Evolutionary conservation across 1,140 invertebrate genomes (phyloP), one percentile per base, ranked within the genome.

Genomic region (Solenopsis fugax): DNA sequence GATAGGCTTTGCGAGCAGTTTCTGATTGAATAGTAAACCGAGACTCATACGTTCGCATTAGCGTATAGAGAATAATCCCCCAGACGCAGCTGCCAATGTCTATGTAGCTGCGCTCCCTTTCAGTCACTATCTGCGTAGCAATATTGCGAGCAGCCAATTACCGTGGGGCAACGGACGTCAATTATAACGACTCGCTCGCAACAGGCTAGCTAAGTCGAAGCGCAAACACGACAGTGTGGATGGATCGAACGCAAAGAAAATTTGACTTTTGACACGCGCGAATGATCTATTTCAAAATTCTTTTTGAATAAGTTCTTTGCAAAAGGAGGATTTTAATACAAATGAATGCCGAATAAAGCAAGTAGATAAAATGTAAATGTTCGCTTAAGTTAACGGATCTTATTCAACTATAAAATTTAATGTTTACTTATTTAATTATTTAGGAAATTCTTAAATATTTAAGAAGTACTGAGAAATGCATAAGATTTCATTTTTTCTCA

Each of bases 21-120:
- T 84, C 81, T 86, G 87, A 88, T 88, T 88, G 87, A 88, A 88
- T 78, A 78, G 87, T 85, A 86, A 88, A 72, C 82, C 77, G 87
- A 88, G 73, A 88, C 87, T 88, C 87, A 72, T 88, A 69, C 73
- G 82, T 52, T 86, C 67, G 82, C 71, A 88, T 78, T 88, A 88
- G 56, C 34, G 73, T 71, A 71, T 73, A 86, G 54, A 88, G 54
- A 88, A 86, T 88, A 88, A 88, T 88, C 82, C 87, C 85, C 85
- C 72, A 78, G 72, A 78, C 62, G 81, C 87, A 78, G 82, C 82
- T 88, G 87, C 71, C 72, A 78, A 62, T 73, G 64, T 86, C 65
- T 77, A 85, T 85, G 65, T 85, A 81, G 50, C 65, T 41, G 54
- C 54, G 48, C 67, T 88, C 72, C 71, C 82, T 78, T 78, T 77